Percentiles rank a stretch among this genome's conserved stretches.
Evolutionary conservation across 2,888 invertebrate species (phyloP).

Genomic region (Morinoia aosen): DNA sequence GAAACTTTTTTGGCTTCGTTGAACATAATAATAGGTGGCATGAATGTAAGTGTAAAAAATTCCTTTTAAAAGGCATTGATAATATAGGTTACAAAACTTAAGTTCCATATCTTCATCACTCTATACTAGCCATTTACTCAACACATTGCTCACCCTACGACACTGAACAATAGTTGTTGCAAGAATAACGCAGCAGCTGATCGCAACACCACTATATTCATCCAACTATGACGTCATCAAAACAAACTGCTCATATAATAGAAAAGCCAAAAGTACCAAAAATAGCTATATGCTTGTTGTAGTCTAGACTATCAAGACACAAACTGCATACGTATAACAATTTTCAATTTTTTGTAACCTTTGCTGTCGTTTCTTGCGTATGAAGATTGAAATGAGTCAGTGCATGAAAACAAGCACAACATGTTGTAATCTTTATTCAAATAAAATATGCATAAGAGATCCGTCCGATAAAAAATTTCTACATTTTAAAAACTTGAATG

Average conservation of each 20-base stretch:
- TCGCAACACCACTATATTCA: neutral
- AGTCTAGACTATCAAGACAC: neutral
- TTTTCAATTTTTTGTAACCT: neutral
- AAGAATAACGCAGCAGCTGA: slow-evolving; percentile 2
- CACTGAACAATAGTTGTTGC: neutral
- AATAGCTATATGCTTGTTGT: neutral
- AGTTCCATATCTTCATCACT: neutral
- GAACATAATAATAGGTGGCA: neutral
- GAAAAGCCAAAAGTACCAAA: neutral
- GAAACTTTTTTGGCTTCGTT: neutral
- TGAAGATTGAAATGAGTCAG: neutral
- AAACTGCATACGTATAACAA: neutral
- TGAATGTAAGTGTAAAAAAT: neutral
- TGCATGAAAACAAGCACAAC: neutral
- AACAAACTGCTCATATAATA: neutral
- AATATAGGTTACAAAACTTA: neutral
- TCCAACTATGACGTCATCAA: slow-evolving; percentile 19
- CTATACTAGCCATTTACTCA: neutral
- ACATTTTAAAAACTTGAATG: no score
- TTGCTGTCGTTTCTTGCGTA: neutral
- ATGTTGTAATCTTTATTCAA: neutral
- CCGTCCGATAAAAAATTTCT: no score
- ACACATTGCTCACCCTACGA: neutral
- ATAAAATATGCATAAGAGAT: no score
- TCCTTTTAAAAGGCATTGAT: neutral